Base-by-base conservation (phyloP, 2,888 invertebrate genomes). In the Mythimna lalbum region DNA sequence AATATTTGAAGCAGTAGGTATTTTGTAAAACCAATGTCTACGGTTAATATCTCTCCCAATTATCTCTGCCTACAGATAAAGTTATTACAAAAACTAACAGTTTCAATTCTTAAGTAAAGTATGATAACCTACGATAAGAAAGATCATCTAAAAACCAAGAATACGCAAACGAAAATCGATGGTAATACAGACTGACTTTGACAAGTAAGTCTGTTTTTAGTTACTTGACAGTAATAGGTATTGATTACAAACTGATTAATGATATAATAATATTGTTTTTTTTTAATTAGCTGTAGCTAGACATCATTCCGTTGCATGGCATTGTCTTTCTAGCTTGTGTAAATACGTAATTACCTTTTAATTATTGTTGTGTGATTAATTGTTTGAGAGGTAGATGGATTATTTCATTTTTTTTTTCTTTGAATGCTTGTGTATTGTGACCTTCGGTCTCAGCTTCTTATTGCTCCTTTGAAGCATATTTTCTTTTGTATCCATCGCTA, bases 91-190 rank as follows among this genome's bases (percentile, higher is more conserved):
- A 71, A 43, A 33, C 56, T 19, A 31, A 55, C 21, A 55, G 4
- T 47, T 39, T 63, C 63, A 53, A 21, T 63, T 63, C 47, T 6
- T 23, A n/a, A 36, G 10, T 72, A 36, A 57, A 57, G 57, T 52
- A n/a, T 36, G 69, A 73, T 73, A 75, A 73, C 73, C 76, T 27
- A 21, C 17, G 72, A 75, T 76, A 52, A 68, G 12, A 31, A 2
- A 36, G 39, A 33, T 33, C 4, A 19, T 21, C 52, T 12, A 49
- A 43, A 57, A 39, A 27, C 47, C 9, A 75, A 68, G 17, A 68
- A 53, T 2, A 21, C 23, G 31, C 36, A 63, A 55, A 23, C 1
- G 19, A n/a, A 23, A 33, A 1, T 56, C 12, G 36, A 17, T 17
- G 47, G n/a, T 27, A 36, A 21, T 27, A 52, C 36, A 63, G 6